Conservation (phyloP, 2,797 vertebrate species). For the Setipinna tenuifilis region DNA sequence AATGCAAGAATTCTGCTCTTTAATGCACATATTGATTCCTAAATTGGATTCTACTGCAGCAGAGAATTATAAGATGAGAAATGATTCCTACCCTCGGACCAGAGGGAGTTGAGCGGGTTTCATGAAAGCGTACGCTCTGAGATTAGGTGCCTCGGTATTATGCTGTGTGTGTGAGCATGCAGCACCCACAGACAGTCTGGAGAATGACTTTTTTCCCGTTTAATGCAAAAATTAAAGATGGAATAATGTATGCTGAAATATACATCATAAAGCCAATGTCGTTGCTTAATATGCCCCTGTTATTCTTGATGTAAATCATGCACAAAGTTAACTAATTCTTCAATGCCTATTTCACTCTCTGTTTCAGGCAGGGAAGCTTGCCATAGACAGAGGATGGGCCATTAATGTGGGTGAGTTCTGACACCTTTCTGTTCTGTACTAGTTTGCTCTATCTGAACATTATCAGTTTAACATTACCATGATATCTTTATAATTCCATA, state of each 20-base stretch:
- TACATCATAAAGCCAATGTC: not conserved
- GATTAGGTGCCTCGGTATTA: not conserved
- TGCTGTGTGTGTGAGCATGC: not conserved
- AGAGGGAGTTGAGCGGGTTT: not conserved
- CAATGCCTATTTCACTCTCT: not conserved
- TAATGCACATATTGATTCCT: slow-evolving; percentile 25
- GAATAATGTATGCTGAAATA: not conserved
- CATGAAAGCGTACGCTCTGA: not conserved
- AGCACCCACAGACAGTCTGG: not conserved
- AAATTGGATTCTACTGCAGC: slow-evolving; percentile 15
- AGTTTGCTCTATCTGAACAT: too few relatives aligned
- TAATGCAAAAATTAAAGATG: not conserved
- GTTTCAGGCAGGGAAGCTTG: slow-evolving; percentile 90
- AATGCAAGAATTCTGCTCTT: slow-evolving; percentile 3
- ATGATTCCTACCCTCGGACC: not conserved
- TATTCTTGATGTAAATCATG: not conserved
- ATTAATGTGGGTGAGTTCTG: slow-evolving; percentile 92
- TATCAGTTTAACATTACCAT: not conserved
- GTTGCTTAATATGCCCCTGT: not conserved
- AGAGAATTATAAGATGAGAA: slow-evolving; percentile 20
- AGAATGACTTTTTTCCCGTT: not conserved
- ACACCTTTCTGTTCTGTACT: not conserved
- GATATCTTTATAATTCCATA: not conserved
- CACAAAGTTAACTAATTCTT: not conserved
- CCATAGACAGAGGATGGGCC: slow-evolving; percentile 94